Evolutionary conservation across 1,140 invertebrate species (phyloP).

Genomic region (Caligus rogercresseyi): DNA sequence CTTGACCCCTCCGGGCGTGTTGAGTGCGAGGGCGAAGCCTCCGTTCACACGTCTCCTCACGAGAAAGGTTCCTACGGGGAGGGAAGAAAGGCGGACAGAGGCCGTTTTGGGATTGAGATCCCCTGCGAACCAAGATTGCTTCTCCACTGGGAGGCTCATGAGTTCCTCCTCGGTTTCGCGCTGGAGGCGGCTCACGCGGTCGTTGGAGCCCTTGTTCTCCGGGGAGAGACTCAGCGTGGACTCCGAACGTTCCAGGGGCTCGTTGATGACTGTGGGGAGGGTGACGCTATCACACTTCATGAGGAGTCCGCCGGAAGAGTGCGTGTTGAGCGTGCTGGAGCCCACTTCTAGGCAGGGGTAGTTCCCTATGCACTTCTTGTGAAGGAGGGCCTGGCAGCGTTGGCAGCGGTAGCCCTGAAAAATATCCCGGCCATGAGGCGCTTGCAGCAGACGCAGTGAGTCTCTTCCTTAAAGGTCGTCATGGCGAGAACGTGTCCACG

Average conservation of each 20-base stretch:
- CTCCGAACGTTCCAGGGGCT: not conserved
- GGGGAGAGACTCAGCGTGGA: constrained; percentile 1
- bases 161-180: not conserved
- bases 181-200: not conserved
- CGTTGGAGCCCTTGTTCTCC: not conserved
- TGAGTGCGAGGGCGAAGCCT: constrained; percentile 8
- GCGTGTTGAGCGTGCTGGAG: not conserved
- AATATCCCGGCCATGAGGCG: not conserved
- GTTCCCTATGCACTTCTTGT: constrained; percentile 8
- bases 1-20: constrained; percentile 7
- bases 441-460: not conserved
- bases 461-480: constrained; percentile 1
- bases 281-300: constrained; percentile 5
- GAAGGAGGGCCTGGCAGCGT: constrained; percentile 1
- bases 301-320: not conserved
- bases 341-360: constrained; percentile 10
- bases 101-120: not conserved
- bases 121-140: constrained; percentile 17
- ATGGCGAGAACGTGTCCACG: constrained; percentile 5
- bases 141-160: constrained; percentile 1
- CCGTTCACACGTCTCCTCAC: constrained; percentile 5
- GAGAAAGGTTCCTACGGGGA: constrained; percentile 17
- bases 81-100: constrained; percentile 1
- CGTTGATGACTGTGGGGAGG: constrained; percentile 2
- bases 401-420: constrained; percentile 13